A percentile compares a stretch with the other conserved stretches of the same genome.
Evolutionary conservation across 2,888 invertebrate genomes (phyloP).

Genomic region (Drosophila kanekoi): DNA sequence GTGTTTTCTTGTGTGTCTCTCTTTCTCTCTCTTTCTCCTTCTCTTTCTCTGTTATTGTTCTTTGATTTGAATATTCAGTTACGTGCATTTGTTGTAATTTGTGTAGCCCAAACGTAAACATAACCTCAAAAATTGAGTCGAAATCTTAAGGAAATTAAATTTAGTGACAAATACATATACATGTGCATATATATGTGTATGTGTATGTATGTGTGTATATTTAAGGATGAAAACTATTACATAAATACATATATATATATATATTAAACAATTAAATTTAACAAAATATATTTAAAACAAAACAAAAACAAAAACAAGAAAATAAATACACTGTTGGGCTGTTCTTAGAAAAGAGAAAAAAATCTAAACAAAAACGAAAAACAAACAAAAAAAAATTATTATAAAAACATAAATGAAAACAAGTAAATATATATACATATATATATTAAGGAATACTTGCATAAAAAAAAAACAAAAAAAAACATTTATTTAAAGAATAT

Average conservation of each 20-base stretch:
- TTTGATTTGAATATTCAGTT: slow-evolving; percentile 25
- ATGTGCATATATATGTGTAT: slow-evolving; percentile 29
- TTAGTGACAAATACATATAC: slow-evolving; percentile 34
- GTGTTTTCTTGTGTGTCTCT: slow-evolving; percentile 1
- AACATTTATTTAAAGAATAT: slow-evolving; percentile 58
- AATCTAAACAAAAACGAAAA: slow-evolving; percentile 20
- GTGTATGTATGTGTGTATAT: slow-evolving; percentile 15
- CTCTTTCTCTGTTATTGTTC: slow-evolving; percentile 15
- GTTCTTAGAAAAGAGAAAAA: slow-evolving; percentile 76
- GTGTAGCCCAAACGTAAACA: slow-evolving; percentile 40
- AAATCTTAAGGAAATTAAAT: slow-evolving; percentile 35
- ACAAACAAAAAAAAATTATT: slow-evolving; percentile 35
- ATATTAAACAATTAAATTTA: slow-evolving; percentile 39
- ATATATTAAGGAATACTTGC: too few relatives aligned
- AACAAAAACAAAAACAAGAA: slow-evolving; percentile 31
- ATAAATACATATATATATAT: slow-evolving; percentile 39
- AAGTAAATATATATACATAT: slow-evolving; percentile 25
- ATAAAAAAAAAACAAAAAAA: slow-evolving; percentile 25
- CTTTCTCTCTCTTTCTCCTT: neutral
- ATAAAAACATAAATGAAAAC: slow-evolving; percentile 21
- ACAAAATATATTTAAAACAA: slow-evolving; percentile 29
- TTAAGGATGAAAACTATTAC: slow-evolving; percentile 19
- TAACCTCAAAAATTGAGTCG: slow-evolving; percentile 48
- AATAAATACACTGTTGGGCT: slow-evolving; percentile 73
- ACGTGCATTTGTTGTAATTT: slow-evolving; percentile 46